Percentiles rank a stretch among this genome's conserved stretches.
phyloP scores from a whole-genome alignment of 2,797 vertebrate species.

The Silurus aristotelis region DNA sequence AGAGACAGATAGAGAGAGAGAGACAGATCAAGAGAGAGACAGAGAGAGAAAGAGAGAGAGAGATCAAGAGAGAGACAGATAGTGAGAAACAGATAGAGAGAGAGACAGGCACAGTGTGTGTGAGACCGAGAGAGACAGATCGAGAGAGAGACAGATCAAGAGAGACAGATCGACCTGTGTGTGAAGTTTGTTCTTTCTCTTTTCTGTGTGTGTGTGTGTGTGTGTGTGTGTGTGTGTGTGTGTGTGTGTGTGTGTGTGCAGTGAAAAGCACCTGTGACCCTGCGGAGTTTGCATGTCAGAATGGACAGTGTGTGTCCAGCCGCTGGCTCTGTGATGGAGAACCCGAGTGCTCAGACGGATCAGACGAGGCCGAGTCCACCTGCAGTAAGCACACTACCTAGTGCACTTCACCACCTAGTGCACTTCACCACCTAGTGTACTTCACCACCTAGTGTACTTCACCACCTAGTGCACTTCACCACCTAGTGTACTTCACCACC shows the following conservation, averaged over 20 bases:
- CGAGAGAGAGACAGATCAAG: not conserved
- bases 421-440: no score
- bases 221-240: constrained; percentile 54
- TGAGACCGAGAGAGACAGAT: not conserved
- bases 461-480: no score
- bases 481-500: no score
- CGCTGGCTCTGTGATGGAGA: constrained; percentile 95
- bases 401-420: not conserved
- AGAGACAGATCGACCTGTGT: not conserved
- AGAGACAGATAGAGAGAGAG: no score
- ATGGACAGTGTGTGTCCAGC: constrained; percentile 90
- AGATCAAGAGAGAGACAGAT: no score
- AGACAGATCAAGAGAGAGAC: not conserved
- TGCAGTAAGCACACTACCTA: constrained; percentile 82
- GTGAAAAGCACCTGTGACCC: constrained; percentile 91
- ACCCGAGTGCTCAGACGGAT: constrained; percentile 89
- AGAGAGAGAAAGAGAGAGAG: not conserved
- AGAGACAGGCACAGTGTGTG: not conserved
- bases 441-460: no score
- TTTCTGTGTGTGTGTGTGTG: constrained; percentile 45
- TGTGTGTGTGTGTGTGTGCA: constrained; percentile 63
- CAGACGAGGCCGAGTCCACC: constrained; percentile 87
- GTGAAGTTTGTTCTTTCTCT: not conserved
- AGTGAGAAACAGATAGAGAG: no score
- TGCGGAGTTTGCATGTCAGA: constrained; percentile 89